A percentile compares a stretch with the other conserved stretches of the same genome.
Conservation (phyloP, 1,140 invertebrate species). For the Halyomorpha halys region DNA sequence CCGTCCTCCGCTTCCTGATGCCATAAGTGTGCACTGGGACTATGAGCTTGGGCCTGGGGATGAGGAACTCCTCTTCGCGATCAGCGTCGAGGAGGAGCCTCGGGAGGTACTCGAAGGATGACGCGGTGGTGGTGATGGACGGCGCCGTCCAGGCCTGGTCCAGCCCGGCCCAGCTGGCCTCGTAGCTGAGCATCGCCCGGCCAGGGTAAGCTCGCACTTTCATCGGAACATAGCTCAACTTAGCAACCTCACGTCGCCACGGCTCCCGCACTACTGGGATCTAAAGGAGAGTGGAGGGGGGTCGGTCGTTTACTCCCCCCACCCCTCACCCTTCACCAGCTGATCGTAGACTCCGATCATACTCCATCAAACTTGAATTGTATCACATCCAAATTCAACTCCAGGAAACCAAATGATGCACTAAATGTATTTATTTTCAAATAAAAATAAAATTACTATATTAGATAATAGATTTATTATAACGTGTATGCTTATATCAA, state of each 20-base stretch:
- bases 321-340: too few relatives aligned
- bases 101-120: conserved; percentile 22
- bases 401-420: too few relatives aligned
- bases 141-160: conserved; percentile 31
- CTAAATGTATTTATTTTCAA: too few relatives aligned
- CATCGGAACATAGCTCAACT: conserved; percentile 34
- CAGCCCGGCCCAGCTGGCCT: conserved; percentile 69
- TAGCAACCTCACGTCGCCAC: neutral
- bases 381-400: too few relatives aligned
- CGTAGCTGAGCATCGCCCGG: conserved; percentile 65
- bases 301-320: too few relatives aligned
- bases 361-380: too few relatives aligned
- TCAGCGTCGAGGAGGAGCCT: conserved; percentile 9
- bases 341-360: too few relatives aligned
- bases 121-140: conserved; percentile 32
- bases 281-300: too few relatives aligned
- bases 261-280: too few relatives aligned
- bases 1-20: conserved; percentile 61
- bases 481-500: too few relatives aligned
- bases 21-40: conserved; percentile 79
- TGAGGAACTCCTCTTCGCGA: conserved; percentile 54
- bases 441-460: too few relatives aligned
- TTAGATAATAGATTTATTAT: too few relatives aligned
- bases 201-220: conserved; percentile 65
- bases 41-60: conserved; percentile 71